These are phyloP conservation scores for Trachythela sp. DNA, from an alignment of 64 coral and sea anemone genomes.

Conservation along the genomic window DNA sequence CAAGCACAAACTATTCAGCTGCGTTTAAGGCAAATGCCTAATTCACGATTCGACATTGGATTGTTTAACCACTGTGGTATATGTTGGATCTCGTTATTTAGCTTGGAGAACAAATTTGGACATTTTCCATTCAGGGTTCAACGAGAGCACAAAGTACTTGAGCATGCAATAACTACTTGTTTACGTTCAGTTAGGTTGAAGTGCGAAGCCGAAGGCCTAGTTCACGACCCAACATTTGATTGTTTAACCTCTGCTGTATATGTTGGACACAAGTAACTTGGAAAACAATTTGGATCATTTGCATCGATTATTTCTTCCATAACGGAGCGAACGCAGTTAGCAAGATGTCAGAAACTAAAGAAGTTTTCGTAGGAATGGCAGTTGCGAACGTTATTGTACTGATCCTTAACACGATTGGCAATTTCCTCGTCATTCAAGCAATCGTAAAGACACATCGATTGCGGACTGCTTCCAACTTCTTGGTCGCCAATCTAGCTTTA, in stretches of 20 bases:
- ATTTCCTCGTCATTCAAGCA: slow-evolving; percentile 37
- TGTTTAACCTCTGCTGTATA: neutral
- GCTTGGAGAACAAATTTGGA: too few species aligned
- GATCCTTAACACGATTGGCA: slow-evolving; percentile 38
- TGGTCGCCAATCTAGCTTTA: slow-evolving; percentile 45
- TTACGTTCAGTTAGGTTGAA: too few species aligned
- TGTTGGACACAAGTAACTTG: neutral
- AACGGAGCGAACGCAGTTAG: neutral
- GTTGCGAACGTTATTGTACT: slow-evolving; percentile 25
- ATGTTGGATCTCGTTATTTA: too few species aligned
- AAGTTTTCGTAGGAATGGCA: neutral
- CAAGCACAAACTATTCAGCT: neutral
- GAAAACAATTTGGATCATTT: neutral
- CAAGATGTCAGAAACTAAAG: neutral
- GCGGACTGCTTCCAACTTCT: slow-evolving; percentile 34
- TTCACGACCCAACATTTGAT: neutral
- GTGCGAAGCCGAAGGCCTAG: too few species aligned
- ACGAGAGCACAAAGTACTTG: too few species aligned
- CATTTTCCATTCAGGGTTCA: too few species aligned
- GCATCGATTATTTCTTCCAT: neutral
- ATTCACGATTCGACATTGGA: neutral
- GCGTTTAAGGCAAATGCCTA: neutral
- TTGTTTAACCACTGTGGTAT: neutral
- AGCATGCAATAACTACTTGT: too few species aligned
- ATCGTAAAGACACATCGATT: slow-evolving; percentile 30